Evolutionary conservation across 35 echinoderm and acorn worm genomes (phyloP).

Genomic region (Lytechinus variegatus): DNA sequence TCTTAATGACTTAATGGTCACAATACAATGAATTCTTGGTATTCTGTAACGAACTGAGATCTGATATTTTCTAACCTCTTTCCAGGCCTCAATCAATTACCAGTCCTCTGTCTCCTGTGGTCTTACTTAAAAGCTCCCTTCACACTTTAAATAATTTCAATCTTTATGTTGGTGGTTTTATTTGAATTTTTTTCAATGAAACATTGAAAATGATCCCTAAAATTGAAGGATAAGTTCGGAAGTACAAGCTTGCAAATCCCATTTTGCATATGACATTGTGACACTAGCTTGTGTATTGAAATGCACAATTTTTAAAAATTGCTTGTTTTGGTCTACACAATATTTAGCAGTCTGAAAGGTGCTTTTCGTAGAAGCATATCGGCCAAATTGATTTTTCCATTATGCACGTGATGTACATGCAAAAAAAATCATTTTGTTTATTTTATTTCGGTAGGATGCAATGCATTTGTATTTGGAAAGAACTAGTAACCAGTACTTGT

Average conservation of each 20-base stretch:
- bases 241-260: no score
- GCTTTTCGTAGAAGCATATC: not conserved
- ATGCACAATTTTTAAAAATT: no score
- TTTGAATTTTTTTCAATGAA: no score
- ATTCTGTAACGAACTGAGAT: not conserved
- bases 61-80: not conserved
- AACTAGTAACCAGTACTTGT: no score
- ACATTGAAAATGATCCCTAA: no score
- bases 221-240: no score
- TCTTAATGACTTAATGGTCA: not conserved
- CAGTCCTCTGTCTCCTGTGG: not conserved
- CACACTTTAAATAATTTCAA: not conserved
- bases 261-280: no score
- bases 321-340: not conserved
- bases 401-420: not conserved
- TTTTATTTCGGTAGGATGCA: no score
- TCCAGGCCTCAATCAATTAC: not conserved
- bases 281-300: no score
- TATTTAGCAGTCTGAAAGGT: not conserved
- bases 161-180: no score
- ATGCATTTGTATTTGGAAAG: no score
- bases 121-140: not conserved
- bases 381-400: not conserved
- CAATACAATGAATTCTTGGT: not conserved
- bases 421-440: no score